Evolutionary conservation across 2,113 vertebrate species (phyloP), one percentile per base, ranked within the genome.

Genomic region (Osmerus eperlanus): DNA sequence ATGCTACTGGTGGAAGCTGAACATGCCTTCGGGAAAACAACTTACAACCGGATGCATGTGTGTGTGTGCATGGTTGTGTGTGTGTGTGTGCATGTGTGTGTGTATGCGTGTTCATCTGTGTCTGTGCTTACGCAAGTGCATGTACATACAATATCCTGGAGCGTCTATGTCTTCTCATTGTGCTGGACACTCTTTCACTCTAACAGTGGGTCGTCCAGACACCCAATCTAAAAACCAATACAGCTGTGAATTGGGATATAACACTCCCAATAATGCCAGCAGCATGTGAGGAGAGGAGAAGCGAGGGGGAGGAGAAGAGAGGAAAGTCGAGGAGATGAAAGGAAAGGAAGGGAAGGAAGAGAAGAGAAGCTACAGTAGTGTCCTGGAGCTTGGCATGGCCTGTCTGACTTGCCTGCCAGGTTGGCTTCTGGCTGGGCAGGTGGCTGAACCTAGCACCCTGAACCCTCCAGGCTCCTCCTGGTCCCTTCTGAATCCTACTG

Each of bases 91-190:
- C 25, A 56, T 73, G 29, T 54, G 32, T 41, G 14, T 53, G 29
- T 67, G 54, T n/a, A 29, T 28, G 65, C 36, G 41, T 58, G 72
- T 59, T 36, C 65, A 16, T 71, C 58, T 75, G 81, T 36, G 55
- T 41, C 74, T 56, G 74, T 63, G 14, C 41, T 67, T 68, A 64
- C 71, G 58, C 70, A 51, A 55, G 66, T 18, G 55, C 69, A 53
- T 80, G 80, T 80, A 58, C 71, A 23, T 81, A 85, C 73, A 79
- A 58, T 58, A 18, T 69, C 25, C 60, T 7, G 14, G 12, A 23
- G 23, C 11, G 21, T 54, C 54, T n/a, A n/a, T 68, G 8, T 29
- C 29, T 59, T 60, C 55, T 23, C n/a, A 55, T 32, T 28, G 52
- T 18, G 9, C 3, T 69, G 55, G 16, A 19, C 29, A 23, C 13